These are phyloP conservation scores for Panthera leo DNA, from an alignment of 2,113 vertebrate species.

Conservation along the genomic window DNA sequence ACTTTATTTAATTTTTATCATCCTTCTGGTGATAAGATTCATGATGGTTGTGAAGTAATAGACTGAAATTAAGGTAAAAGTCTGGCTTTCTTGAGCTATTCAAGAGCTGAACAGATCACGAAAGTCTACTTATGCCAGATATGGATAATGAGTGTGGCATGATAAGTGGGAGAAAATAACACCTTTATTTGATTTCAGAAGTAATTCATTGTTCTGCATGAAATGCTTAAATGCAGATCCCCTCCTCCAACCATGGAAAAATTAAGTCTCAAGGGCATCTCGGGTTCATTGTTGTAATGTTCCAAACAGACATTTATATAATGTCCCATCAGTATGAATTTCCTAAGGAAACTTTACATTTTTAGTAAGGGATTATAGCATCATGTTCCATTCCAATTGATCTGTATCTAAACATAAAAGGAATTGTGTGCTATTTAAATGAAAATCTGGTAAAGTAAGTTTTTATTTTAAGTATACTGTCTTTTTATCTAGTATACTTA, in stretches of 20 bases:
- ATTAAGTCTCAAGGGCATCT: slow-evolving; percentile 63
- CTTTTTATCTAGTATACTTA: slow-evolving; percentile 25
- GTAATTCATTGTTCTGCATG: slow-evolving; percentile 54
- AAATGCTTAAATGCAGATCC: slow-evolving; percentile 51
- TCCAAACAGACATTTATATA: slow-evolving; percentile 48
- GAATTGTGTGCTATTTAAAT: slow-evolving; percentile 10
- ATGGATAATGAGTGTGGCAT: slow-evolving; percentile 41
- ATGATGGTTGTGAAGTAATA: slow-evolving; percentile 59
- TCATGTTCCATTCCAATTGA: neutral
- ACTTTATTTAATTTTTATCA: slow-evolving; percentile 54
- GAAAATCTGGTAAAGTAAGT: slow-evolving; percentile 29
- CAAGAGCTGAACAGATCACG: slow-evolving; percentile 32
- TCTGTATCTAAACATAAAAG: slow-evolving; percentile 39
- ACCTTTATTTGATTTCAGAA: slow-evolving; percentile 56
- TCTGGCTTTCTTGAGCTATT: slow-evolving; percentile 45
- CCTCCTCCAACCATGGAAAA: slow-evolving; percentile 13
- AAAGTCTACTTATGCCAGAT: slow-evolving; percentile 31
- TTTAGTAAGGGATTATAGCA: slow-evolving; percentile 15
- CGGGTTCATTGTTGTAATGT: slow-evolving; percentile 49
- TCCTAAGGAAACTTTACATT: slow-evolving; percentile 42
- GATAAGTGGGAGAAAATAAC: slow-evolving; percentile 40
- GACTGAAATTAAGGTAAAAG: slow-evolving; percentile 60
- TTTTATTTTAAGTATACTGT: neutral
- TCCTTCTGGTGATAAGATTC: slow-evolving; percentile 51
- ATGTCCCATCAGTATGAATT: neutral